phyloP scores from a whole-genome alignment of 2,113 vertebrate genomes.

The Malaclemys terrapin region DNA sequence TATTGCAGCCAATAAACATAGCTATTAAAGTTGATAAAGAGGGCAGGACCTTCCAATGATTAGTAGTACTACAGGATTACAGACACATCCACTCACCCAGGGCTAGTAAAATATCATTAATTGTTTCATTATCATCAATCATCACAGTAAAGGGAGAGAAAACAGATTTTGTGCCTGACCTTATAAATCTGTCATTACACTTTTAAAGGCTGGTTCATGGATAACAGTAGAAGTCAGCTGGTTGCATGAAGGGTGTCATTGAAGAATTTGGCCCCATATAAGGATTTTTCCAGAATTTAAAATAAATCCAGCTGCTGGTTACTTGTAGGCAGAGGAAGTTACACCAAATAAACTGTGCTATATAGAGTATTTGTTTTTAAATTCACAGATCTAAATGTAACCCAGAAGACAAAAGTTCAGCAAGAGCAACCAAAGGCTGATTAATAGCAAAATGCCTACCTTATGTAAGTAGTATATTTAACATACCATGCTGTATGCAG shows the following conservation, averaged over 20 bases:
- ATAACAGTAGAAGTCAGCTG: constrained; percentile 35
- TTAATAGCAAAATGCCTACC: neutral
- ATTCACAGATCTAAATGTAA: constrained; percentile 29
- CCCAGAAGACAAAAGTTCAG: constrained; percentile 6
- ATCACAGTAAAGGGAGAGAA: neutral
- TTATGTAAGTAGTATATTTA: constrained; percentile 1
- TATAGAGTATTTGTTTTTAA: neutral
- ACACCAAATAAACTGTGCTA: neutral
- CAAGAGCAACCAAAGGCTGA: constrained; percentile 20
- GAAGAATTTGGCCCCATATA: constrained; percentile 25
- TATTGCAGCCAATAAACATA: constrained; percentile 24
- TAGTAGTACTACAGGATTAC: constrained; percentile 8
- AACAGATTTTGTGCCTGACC: neutral
- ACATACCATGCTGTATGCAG: neutral
- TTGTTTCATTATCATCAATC: constrained; percentile 48
- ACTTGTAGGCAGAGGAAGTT: constrained; percentile 44
- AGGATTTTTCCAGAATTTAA: constrained; percentile 41
- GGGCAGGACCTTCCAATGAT: constrained; percentile 16
- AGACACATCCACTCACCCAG: constrained; percentile 37
- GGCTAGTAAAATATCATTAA: neutral
- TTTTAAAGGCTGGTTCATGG: constrained; percentile 51
- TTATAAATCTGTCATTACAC: neutral
- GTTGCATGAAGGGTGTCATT: neutral
- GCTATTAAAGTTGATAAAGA: constrained; percentile 48
- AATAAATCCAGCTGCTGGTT: constrained; percentile 62